Base-by-base conservation (phyloP, 1,140 invertebrate genomes). In the Plutomurus gul region DNA sequence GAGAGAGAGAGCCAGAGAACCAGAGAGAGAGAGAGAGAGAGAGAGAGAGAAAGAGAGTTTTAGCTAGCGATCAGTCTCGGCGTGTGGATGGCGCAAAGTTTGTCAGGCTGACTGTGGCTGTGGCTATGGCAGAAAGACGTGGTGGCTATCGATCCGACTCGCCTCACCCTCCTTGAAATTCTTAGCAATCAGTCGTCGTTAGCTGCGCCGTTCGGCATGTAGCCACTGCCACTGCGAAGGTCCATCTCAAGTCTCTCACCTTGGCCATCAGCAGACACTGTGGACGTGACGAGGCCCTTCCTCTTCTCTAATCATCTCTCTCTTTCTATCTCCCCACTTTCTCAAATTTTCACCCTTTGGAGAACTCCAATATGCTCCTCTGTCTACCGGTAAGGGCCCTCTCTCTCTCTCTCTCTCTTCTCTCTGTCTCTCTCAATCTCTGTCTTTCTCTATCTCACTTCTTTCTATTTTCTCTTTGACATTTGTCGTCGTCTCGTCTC, bases 141-240 rank as follows among this genome's bases (percentile, higher is more conserved):
- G 75, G 51, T 76, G 40, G 65, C 60, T 73, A 81, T 81, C 79
- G 79, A 81, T 81, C 79, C 78, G 56, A 56, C 22, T 65, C 75
- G 79, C 79, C 79, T 81, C 79, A 77, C 79, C 79, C 79, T 81
- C 75, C 20, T 65, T 33, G 11, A 18, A 6, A 16, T 25, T 18
- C 37, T 8, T 27, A 5, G 20, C 70, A 46, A 20, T 72, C 70
- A 18, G 22, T 65, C 56, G 6, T 72, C 40, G 36, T 37, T 37
- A 40, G 36, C 36, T 72, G n/a, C 70, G 39, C 18, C 70, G 36
- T 43, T 40, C 36, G 36, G 70, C 39, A 39, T 72, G 39, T 72
- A 39, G 70, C 39, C 39, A 40, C 36, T 27, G n/a, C 10, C 65
- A 27, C 6, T 72, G 8, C n/a, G n/a, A n/a, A n/a, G n/a, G n/a